phyloP scores from a whole-genome alignment of 37 sponge, comb jelly and placozoan genomes.

The Axinella damicornis region DNA sequence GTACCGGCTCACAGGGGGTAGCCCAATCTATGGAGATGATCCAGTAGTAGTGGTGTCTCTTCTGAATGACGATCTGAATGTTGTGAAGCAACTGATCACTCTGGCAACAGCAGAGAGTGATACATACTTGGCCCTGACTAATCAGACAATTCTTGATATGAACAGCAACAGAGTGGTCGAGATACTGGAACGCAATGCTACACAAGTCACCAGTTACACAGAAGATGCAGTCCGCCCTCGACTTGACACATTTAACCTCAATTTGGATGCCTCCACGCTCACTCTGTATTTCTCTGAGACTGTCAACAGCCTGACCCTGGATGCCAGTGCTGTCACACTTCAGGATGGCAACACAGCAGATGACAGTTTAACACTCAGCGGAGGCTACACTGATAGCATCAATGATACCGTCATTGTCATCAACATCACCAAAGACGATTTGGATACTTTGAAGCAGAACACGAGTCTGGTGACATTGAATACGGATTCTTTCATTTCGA shows the following conservation, averaged over 20 bases:
- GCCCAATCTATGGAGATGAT: slow-evolving; percentile 40
- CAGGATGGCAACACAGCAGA: slow-evolving; percentile 73
- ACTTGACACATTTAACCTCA: slow-evolving; percentile 66
- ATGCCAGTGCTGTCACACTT: slow-evolving; percentile 60
- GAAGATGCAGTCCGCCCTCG: slow-evolving; percentile 62
- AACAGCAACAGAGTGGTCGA: slow-evolving; percentile 58
- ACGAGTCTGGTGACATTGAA: slow-evolving; percentile 67
- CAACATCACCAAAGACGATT: slow-evolving; percentile 78
- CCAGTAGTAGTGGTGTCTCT: slow-evolving; percentile 55
- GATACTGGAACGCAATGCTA: slow-evolving; percentile 41
- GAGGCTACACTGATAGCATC: slow-evolving; percentile 63
- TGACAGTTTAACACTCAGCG: slow-evolving; percentile 63
- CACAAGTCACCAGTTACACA: slow-evolving; percentile 40
- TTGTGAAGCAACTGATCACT: slow-evolving; percentile 58
- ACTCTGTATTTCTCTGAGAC: slow-evolving; percentile 90
- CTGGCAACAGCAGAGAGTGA: slow-evolving; percentile 47
- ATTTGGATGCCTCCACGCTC: slow-evolving; percentile 79
- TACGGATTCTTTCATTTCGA: slow-evolving; percentile 77
- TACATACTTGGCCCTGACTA: slow-evolving; percentile 75
- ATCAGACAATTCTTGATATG: slow-evolving; percentile 77
- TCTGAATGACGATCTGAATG: slow-evolving; percentile 74
- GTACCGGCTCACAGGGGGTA: slow-evolving; percentile 78
- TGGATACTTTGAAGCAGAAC: slow-evolving; percentile 86
- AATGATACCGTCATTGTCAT: slow-evolving; percentile 80
- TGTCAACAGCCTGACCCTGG: slow-evolving; percentile 68